Base-by-base conservation (phyloP, 2,797 vertebrate genomes). In the Tokudaia muenninki region DNA sequence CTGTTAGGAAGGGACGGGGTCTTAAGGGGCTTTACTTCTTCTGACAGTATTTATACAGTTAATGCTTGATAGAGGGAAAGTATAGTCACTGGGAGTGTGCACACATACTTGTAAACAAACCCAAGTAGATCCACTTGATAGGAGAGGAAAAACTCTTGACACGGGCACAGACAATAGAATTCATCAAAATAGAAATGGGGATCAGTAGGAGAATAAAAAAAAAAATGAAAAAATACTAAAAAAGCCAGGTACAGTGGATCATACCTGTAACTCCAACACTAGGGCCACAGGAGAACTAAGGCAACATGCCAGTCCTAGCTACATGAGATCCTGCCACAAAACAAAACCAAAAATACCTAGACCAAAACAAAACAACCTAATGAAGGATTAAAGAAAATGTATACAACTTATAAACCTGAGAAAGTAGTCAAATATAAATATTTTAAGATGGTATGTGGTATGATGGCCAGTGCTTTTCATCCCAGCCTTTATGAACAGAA, bases 371-470 rank as follows among this genome's bases (percentile, higher is more conserved):
- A 13, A 31, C 41, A 41, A 41, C 41, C 10, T 82, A 82, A 24
- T 74, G 12, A 63, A 89, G 78, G 44, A 84, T 6, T 88, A 87
- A 92, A 90, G 19, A 78, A 92, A 87, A 52, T 50, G 90, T 24
- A 1, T 11, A 4, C 72, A 80, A 67, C 79, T 74, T 93, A n/a
- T 81, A 92, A 89, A 91, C 65, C 82, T 19, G 61, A 81, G 87
- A 92, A 92, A 59, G 31, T 44, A 50, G 65, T 6, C 29, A n/a
- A 47, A 86, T 67, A 86, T n/a, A 34, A 86, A 4, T 86, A 91
- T 65, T 2, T 65, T 93, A 78, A 31, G 37, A 19, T 65, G 41
- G 41, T 41, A 41, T 41, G 41, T 41, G 26, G 14, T 31, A 41
- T 50, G 77, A 29, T 61, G 22, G 59, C 26, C 59, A 63, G 19